Conservation (phyloP, 2,797 vertebrate species). For the Babyrousa celebensis region DNA sequence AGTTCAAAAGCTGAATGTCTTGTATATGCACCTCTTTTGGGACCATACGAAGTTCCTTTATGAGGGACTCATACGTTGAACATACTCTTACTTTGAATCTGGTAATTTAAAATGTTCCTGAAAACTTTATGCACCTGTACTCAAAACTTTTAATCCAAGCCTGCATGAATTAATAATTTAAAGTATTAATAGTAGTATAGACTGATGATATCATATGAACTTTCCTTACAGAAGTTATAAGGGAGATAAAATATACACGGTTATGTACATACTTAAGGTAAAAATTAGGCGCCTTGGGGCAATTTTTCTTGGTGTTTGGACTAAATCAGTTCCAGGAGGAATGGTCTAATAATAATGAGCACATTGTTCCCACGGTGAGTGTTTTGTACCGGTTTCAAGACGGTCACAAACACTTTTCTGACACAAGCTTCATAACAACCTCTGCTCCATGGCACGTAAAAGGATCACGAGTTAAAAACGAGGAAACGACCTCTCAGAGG, state of each 20-base stretch:
- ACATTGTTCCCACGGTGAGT: background rate
- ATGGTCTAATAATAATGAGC: background rate
- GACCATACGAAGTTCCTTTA: conserved; percentile 3
- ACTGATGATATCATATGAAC: background rate
- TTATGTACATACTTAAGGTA: background rate
- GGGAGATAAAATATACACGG: background rate
- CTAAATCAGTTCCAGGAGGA: background rate
- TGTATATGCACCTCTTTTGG: background rate
- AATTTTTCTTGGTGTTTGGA: conserved; percentile 37
- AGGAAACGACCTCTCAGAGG: background rate
- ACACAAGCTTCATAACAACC: background rate
- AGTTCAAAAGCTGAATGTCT: conserved; percentile 28
- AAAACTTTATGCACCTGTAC: background rate
- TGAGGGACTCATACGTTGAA: conserved; percentile 36
- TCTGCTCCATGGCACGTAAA: background rate
- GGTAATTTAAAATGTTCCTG: background rate
- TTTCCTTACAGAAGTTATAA: conserved; percentile 54
- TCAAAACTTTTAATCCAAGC: conserved; percentile 41
- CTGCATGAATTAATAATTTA: conserved; percentile 29
- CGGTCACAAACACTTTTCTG: background rate
- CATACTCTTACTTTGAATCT: background rate
- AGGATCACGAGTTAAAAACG: background rate
- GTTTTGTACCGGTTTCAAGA: background rate
- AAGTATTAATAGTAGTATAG: background rate
- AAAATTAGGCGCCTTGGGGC: background rate